phyloP scores from a whole-genome alignment of 2,797 vertebrate genomes.

The Oceanodroma leucorhoa region DNA sequence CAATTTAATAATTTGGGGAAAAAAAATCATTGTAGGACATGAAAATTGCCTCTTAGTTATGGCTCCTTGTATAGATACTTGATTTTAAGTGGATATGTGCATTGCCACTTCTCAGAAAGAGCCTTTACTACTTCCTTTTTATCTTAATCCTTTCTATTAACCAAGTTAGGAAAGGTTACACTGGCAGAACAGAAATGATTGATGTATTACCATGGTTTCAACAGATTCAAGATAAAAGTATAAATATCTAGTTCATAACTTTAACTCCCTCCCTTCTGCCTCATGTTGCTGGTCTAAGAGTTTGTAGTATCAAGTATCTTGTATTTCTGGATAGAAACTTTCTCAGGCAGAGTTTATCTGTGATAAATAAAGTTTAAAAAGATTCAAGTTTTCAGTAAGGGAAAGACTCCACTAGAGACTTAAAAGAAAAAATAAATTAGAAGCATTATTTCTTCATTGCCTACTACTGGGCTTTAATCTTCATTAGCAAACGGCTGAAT shows the following conservation, averaged over 20 bases:
- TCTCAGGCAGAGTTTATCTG: background rate
- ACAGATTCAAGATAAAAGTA: background rate
- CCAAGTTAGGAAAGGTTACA: background rate
- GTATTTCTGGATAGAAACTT: background rate
- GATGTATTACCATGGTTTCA: background rate
- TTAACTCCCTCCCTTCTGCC: background rate
- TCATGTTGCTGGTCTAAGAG: background rate
- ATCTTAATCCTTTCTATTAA: background rate
- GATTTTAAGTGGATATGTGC: background rate
- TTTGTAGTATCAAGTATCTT: background rate
- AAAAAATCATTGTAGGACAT: background rate
- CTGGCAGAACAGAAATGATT: background rate
- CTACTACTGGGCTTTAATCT: background rate
- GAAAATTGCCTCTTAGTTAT: background rate
- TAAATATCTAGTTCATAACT: background rate
- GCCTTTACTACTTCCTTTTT: background rate
- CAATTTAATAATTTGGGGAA: accelerated
- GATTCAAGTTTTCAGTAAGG: background rate
- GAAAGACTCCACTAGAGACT: background rate
- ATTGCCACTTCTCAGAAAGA: background rate
- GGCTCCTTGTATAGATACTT: background rate
- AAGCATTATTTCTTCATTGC: background rate
- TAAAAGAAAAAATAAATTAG: background rate
- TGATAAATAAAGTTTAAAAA: background rate
- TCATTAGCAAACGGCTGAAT: background rate